Conservation (phyloP, 2,888 invertebrate genomes). For the Drosophila cracens region DNA sequence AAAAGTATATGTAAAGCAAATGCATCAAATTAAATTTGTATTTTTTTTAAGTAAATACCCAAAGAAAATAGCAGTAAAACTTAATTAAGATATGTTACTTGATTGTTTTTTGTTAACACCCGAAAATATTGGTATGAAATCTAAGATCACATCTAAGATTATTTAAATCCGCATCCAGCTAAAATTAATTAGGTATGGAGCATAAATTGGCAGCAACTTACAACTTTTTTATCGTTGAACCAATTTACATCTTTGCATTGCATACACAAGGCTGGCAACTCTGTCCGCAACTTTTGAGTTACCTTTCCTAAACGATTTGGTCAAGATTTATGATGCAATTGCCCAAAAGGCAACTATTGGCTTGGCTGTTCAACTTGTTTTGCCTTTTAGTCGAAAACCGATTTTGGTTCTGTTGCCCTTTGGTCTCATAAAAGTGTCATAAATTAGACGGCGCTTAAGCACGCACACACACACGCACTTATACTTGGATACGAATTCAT, state of each 20-base stretch:
- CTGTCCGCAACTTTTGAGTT: constrained; percentile 32
- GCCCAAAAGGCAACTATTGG: constrained; percentile 56
- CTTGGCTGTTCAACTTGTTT: constrained; percentile 43
- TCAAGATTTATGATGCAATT: constrained; percentile 81
- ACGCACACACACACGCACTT: constrained; percentile 36
- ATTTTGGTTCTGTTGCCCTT: constrained; percentile 70
- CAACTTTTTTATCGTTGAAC: neutral
- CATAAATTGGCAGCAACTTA: neutral
- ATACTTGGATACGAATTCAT: constrained; percentile 15
- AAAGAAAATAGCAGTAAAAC: neutral
- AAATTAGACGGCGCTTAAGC: constrained; percentile 82
- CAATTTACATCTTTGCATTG: neutral
- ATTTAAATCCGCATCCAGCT: neutral
- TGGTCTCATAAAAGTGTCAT: constrained; percentile 81
- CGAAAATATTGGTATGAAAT: neutral
- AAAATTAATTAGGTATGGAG: neutral
- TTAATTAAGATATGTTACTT: neutral
- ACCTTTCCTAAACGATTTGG: constrained; percentile 52
- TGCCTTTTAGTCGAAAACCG: constrained; percentile 58
- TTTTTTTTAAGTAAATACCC: neutral
- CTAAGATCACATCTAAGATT: neutral
- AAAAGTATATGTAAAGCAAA: neutral
- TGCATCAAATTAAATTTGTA: neutral
- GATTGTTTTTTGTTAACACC: neutral
- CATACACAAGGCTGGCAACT: constrained; percentile 7